A percentile compares a stretch with the other conserved stretches of the same genome.
Evolutionary conservation across 2,888 invertebrate genomes (phyloP).

Genomic region (Scrobipalpa atriplicella): DNA sequence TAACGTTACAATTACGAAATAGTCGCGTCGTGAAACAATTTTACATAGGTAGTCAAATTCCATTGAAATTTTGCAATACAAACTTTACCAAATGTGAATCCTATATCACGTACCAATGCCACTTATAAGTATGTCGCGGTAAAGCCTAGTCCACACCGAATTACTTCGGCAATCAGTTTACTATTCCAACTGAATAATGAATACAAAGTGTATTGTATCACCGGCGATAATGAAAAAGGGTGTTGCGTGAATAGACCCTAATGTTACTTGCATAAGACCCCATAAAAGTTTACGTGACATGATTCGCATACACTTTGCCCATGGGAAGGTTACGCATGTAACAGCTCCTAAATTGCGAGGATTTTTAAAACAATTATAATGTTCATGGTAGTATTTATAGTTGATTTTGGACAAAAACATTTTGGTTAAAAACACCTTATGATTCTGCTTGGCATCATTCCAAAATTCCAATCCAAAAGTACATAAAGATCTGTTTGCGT

Average conservation of each 20-base stretch:
- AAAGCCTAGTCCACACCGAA: neutral
- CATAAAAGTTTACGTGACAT: slow-evolving; percentile 37
- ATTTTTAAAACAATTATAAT: slow-evolving; percentile 4
- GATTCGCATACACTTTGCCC: slow-evolving; percentile 33
- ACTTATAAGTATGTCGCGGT: neutral
- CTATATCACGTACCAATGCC: neutral
- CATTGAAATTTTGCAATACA: slow-evolving; percentile 56
- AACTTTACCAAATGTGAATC: slow-evolving; percentile 37
- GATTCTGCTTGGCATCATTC: too few relatives aligned
- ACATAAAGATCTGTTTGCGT: too few relatives aligned
- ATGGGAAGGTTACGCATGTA: slow-evolving; percentile 19
- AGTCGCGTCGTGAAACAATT: slow-evolving; percentile 43
- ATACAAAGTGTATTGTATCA: slow-evolving; percentile 16
- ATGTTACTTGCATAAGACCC: slow-evolving; percentile 35
- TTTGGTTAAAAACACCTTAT: too few relatives aligned
- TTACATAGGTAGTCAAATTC: slow-evolving; percentile 54
- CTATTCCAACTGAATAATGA: slow-evolving; percentile 15
- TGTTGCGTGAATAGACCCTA: slow-evolving; percentile 29
- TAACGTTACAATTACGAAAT: slow-evolving; percentile 21
- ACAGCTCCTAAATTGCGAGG: neutral
- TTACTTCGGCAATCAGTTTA: neutral
- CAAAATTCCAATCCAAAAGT: too few relatives aligned
- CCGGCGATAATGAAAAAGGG: slow-evolving; percentile 4
- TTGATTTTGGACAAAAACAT: too few relatives aligned
- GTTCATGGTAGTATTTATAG: too few relatives aligned